A percentile compares a stretch with the other conserved stretches of the same genome.
Evolutionary conservation across 1,140 invertebrate genomes (phyloP).

Genomic region (Macrotrachela quadricornifera): DNA sequence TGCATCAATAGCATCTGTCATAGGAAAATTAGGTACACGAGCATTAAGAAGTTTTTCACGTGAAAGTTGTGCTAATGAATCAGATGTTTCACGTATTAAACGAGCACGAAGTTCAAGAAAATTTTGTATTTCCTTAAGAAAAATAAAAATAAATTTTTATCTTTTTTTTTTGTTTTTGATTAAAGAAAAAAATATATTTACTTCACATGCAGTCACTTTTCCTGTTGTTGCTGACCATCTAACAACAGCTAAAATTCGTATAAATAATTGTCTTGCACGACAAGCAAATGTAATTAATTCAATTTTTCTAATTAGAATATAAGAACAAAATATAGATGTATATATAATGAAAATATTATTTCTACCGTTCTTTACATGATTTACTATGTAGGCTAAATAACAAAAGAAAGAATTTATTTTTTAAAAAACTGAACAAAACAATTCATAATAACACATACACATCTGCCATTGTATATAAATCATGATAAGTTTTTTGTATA

Average conservation of each 20-base stretch:
- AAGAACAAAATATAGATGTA: neutral
- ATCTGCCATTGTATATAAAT: conserved; percentile 77
- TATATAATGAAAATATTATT: neutral
- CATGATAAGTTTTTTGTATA: conserved; percentile 85
- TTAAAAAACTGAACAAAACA: neutral
- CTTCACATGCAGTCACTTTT: conserved; percentile 71
- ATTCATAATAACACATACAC: conserved; percentile 68
- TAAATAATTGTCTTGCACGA: conserved; percentile 73
- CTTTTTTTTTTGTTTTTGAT: too few species aligned
- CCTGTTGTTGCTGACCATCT: conserved; percentile 84
- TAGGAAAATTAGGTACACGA: conserved; percentile 75
- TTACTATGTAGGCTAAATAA: conserved; percentile 52
- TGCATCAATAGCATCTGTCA: conserved; percentile 93
- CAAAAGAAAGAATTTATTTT: neutral
- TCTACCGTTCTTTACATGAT: conserved; percentile 58
- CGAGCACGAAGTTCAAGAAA: conserved; percentile 84
- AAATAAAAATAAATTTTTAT: neutral
- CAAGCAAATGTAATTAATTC: conserved; percentile 92
- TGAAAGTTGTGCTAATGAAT: conserved; percentile 75
- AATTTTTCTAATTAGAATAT: conserved; percentile 47
- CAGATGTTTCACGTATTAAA: conserved; percentile 85
- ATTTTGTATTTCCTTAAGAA: conserved; percentile 59
- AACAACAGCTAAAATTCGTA: conserved; percentile 71
- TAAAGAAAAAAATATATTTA: conserved; percentile 35
- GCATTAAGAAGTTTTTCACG: conserved; percentile 82